These are phyloP conservation scores for Aleadryas rufinucha DNA, from an alignment of 2,113 vertebrate genomes.

Conservation along the genomic window DNA sequence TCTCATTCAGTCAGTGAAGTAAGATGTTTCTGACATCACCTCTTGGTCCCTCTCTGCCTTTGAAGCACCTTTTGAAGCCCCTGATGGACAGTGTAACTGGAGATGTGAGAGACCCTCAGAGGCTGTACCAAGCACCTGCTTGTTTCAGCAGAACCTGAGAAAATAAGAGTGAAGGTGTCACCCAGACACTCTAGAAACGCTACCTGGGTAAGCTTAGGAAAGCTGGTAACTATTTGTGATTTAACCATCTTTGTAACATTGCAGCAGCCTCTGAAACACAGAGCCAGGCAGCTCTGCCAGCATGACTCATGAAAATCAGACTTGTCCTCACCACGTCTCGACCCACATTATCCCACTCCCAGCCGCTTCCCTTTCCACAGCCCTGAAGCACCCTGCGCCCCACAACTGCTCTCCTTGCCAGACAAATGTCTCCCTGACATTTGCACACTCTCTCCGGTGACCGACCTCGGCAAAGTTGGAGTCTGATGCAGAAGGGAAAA, in stretches of 20 bases:
- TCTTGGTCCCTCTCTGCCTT: not conserved
- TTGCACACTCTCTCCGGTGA: not conserved
- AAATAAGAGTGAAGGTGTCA: not conserved
- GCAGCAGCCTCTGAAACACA: not conserved
- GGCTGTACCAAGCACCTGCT: not conserved
- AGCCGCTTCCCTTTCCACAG: not conserved
- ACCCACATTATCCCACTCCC: not conserved
- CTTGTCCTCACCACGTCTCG: not conserved
- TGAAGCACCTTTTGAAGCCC: not conserved
- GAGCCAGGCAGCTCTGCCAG: not conserved
- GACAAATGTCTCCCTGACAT: not conserved
- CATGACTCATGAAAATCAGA: not conserved
- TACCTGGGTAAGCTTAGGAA: not conserved
- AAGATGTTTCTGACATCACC: not conserved
- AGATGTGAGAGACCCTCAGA: not conserved
- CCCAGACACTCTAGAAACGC: not conserved
- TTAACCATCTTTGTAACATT: not conserved
- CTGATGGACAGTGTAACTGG: not conserved
- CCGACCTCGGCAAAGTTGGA: not conserved
- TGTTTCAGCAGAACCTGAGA: not conserved
- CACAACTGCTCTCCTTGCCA: not conserved
- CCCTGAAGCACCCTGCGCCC: not conserved
- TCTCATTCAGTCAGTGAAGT: not conserved
- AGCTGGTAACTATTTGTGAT: not conserved
- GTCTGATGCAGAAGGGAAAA: slow-evolving; percentile 64